A percentile compares a stretch with the other conserved stretches of the same genome.
Conservation (phyloP, 2,888 invertebrate species). For the Diadegma fenestrale region DNA sequence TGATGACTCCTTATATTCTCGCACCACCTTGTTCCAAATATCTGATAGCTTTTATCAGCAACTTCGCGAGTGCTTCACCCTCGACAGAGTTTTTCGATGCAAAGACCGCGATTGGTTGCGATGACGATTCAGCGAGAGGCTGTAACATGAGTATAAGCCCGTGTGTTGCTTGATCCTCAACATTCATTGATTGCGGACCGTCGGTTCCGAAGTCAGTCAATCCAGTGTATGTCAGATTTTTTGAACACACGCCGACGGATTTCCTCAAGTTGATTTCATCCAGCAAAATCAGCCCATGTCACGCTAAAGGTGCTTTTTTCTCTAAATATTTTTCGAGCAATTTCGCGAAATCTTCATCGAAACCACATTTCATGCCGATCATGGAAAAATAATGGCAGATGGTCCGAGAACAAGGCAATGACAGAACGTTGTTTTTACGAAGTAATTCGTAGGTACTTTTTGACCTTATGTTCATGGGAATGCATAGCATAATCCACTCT, state of each 20-base stretch:
- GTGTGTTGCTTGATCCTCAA: slow-evolving; percentile 36
- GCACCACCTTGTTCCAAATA: slow-evolving; percentile 4
- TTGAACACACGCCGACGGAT: slow-evolving; percentile 32
- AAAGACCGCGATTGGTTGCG: slow-evolving; percentile 64
- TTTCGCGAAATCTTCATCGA: slow-evolving; percentile 34
- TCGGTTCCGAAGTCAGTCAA: slow-evolving; percentile 64
- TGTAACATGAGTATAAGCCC: slow-evolving; percentile 67
- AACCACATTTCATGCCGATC: slow-evolving; percentile 14
- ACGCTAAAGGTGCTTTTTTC: slow-evolving; percentile 8
- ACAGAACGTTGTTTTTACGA: slow-evolving; percentile 34
- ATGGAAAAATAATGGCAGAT: slow-evolving; percentile 33
- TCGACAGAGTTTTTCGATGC: slow-evolving; percentile 39
- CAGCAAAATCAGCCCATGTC: neutral
- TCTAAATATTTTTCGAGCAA: slow-evolving; percentile 31
- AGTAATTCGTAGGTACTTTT: slow-evolving; percentile 24
- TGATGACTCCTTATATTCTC: neutral
- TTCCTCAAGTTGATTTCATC: slow-evolving; percentile 38
- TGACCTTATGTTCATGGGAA: slow-evolving; percentile 47
- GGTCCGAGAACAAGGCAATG: slow-evolving; percentile 40
- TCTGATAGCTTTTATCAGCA: slow-evolving; percentile 66
- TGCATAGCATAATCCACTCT: slow-evolving; percentile 49
- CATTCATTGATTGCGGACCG: slow-evolving; percentile 1
- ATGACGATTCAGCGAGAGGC: slow-evolving; percentile 62
- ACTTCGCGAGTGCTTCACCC: slow-evolving; percentile 11
- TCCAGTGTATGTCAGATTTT: slow-evolving; percentile 66